Evolutionary conservation across 2,113 vertebrate genomes (phyloP).

Genomic region (Vulpes vulpes): DNA sequence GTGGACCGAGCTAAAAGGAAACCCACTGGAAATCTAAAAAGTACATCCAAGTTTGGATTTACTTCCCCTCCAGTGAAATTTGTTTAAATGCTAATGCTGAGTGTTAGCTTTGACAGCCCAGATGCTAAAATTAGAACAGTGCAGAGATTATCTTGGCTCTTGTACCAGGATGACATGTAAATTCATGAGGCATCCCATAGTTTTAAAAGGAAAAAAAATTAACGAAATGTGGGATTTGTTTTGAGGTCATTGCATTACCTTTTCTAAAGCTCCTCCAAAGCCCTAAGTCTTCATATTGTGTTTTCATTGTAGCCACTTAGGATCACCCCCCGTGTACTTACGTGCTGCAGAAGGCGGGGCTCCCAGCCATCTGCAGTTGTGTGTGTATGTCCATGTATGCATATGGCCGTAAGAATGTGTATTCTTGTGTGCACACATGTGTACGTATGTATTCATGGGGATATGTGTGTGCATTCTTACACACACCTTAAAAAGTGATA

Average conservation of each 20-base stretch:
- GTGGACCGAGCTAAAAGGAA: not conserved
- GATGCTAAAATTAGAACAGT: slow-evolving; percentile 54
- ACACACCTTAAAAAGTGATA: not conserved
- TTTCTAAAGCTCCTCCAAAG: not conserved
- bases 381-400: slow-evolving; percentile 47
- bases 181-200: slow-evolving; percentile 46
- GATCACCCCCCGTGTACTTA: not conserved
- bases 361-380: not conserved
- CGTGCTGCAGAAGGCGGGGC: not conserved
- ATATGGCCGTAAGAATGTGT: not conserved
- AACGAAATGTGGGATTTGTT: not conserved
- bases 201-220: slow-evolving; percentile 18
- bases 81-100: slow-evolving; percentile 17
- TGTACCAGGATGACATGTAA: slow-evolving; percentile 53
- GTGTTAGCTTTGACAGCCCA: slow-evolving; percentile 57
- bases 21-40: not conserved
- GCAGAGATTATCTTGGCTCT: slow-evolving; percentile 27
- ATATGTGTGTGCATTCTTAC: not conserved
- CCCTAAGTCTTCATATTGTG: not conserved
- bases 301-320: not conserved
- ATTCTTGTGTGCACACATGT: slow-evolving; percentile 27
- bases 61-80: not conserved
- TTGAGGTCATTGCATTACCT: not conserved
- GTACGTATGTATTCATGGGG: not conserved
- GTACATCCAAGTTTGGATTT: not conserved